phyloP scores from a whole-genome alignment of 2,888 invertebrate species.

The Apodemia zela region DNA sequence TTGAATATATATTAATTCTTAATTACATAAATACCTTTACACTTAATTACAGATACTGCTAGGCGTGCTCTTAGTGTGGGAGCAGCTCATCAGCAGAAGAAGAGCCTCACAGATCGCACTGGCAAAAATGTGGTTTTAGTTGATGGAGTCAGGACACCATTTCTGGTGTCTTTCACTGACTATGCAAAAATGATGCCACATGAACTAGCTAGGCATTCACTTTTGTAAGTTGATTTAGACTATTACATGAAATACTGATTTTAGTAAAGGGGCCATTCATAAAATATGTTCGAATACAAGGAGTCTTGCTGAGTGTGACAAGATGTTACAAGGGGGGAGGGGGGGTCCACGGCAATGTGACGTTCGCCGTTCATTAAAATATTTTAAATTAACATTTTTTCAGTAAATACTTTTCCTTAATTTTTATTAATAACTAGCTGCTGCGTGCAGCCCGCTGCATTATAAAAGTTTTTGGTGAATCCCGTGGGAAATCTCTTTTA shows the following conservation, averaged over 20 bases:
- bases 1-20: neutral
- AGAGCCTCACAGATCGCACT: constrained; percentile 80
- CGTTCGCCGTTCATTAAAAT: too few species aligned
- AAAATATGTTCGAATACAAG: too few species aligned
- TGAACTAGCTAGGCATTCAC: constrained; percentile 94
- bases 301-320: too few species aligned
- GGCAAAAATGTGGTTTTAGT: constrained; percentile 95
- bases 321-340: too few species aligned
- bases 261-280: too few species aligned
- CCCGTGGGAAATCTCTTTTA: too few species aligned
- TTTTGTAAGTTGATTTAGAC: constrained; percentile 87
- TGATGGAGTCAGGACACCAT: constrained; percentile 98
- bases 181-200: constrained; percentile 98
- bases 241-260: neutral
- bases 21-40: neutral
- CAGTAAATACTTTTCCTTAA: too few species aligned
- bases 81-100: constrained; percentile 73
- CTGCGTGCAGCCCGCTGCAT: too few species aligned
- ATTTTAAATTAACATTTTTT: too few species aligned
- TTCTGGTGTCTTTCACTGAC: constrained; percentile 94
- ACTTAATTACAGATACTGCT: constrained; percentile 56
- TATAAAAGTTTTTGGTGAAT: too few species aligned
- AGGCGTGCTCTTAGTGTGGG: constrained; percentile 75
- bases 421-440: too few species aligned
- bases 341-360: too few species aligned